These are phyloP conservation scores for Chaetura pelagica DNA, from an alignment of 2,113 vertebrate species.

Conservation along the genomic window DNA sequence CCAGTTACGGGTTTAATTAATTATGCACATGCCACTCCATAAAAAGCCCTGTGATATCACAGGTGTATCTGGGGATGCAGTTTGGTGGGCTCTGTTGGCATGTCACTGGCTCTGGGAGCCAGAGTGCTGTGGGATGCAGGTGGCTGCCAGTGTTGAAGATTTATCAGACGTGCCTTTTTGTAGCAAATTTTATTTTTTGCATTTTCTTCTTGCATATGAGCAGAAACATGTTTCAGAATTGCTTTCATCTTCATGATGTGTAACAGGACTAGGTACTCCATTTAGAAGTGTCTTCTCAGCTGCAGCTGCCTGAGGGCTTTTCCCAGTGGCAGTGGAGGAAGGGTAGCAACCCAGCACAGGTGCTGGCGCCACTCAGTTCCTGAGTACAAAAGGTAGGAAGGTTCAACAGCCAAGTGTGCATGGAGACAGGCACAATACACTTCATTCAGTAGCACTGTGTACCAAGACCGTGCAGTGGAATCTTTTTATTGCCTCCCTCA, in stretches of 20 bases:
- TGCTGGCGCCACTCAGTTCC: fast-evolving
- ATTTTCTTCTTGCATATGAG: background rate
- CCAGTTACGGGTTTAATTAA: background rate
- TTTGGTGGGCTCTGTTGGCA: background rate
- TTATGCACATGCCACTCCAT: fast-evolving
- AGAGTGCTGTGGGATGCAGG: fast-evolving
- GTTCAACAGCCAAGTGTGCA: background rate
- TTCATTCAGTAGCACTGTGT: background rate
- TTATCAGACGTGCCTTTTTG: background rate
- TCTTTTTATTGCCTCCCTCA: background rate
- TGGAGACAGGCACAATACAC: fast-evolving
- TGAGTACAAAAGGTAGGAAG: background rate
- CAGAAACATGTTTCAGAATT: background rate
- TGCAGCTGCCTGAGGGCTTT: background rate
- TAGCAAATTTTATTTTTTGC: background rate
- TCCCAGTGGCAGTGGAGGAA: fast-evolving
- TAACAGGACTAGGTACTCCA: background rate
- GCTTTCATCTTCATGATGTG: background rate
- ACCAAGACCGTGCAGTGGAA: too few species aligned
- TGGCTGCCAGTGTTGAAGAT: background rate
- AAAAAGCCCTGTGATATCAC: background rate
- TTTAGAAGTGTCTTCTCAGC: background rate
- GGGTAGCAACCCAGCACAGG: fast-evolving
- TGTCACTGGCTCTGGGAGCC: fast-evolving
- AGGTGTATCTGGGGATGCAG: background rate